These are phyloP conservation scores for Ciconia boyciana DNA, from an alignment of 2,113 vertebrate genomes.

Conservation along the genomic window DNA sequence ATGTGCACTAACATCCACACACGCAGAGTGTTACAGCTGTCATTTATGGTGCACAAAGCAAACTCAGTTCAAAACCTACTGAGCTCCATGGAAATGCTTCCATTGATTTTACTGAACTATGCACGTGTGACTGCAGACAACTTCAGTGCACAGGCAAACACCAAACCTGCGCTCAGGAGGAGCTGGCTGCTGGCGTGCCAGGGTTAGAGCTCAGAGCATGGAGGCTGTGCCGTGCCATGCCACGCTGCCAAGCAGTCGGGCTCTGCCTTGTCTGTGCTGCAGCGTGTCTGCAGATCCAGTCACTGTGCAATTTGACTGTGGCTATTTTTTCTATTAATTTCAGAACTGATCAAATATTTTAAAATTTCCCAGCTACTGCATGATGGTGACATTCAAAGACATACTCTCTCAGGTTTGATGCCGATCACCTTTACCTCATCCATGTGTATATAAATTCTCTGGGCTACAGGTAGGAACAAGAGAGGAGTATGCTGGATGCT, in stretches of 20 bases:
- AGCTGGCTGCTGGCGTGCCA: neutral
- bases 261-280: neutral
- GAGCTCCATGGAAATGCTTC: neutral
- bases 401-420: neutral
- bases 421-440: neutral
- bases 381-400: neutral
- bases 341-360: neutral
- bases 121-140: neutral
- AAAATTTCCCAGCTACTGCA: neutral
- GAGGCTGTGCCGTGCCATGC: neutral
- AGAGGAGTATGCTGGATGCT: neutral
- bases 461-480: neutral
- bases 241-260: neutral
- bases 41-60: neutral
- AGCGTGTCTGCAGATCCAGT: neutral
- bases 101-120: neutral
- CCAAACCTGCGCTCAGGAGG: neutral
- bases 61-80: neutral
- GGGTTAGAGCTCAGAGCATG: rapidly evolving
- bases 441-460: neutral
- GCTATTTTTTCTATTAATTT: neutral
- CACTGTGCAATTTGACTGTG: neutral
- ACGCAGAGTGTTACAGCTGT: neutral
- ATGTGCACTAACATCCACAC: rapidly evolving
- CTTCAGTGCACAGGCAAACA: neutral